Evolutionary conservation across 2,797 vertebrate species (phyloP), one percentile per base, ranked within the genome.

Genomic region (Tinamus major): DNA sequence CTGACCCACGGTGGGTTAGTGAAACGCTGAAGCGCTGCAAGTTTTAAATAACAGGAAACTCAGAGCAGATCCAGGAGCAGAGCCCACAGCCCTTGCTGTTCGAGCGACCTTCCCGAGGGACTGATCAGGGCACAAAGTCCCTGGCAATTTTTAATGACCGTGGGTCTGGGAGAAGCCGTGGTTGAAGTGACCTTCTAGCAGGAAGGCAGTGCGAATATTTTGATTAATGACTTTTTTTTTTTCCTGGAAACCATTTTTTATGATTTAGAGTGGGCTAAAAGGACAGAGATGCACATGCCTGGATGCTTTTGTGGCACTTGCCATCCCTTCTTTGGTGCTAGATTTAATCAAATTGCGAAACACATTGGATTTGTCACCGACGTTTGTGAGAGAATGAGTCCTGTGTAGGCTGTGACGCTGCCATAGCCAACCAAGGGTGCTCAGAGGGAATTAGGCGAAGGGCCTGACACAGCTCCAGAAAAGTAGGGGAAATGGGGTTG

Each of bases 11-110:
- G 56, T 85, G 63, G 94, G 89, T 90, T 87, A 85, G 65, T 78
- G 68, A 80, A 85, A 89, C 2, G 19, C 49, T 46, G 59, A 93
- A 93, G 56, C 46, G 61, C 27, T 80, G 27, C 68, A 71, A 69
- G 55, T 79, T 87, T 91, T 70, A 63, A 89, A 76, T 92, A 83
- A 81, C 71, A 90, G 75, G 87, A 92, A 87, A 78, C 90, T 61
- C 67, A 44, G 62, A 80, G 74, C 86, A 89, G 75, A 85, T 29
- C 61, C 29, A 41, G 27, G 69, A 90, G 69, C 63, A 69, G 51
- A 87, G 64, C 83, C 85, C 18, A 8, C 5, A 14, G 84, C 82
- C 78, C 65, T 64, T 1, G 0, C 69, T 78, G 63, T 33, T 86
- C 58, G 68, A 92, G 33, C 64, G 61, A 62, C 24, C 51, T 74